phyloP scores from a whole-genome alignment of 2,113 vertebrate genomes.

The Ochotona princeps region DNA sequence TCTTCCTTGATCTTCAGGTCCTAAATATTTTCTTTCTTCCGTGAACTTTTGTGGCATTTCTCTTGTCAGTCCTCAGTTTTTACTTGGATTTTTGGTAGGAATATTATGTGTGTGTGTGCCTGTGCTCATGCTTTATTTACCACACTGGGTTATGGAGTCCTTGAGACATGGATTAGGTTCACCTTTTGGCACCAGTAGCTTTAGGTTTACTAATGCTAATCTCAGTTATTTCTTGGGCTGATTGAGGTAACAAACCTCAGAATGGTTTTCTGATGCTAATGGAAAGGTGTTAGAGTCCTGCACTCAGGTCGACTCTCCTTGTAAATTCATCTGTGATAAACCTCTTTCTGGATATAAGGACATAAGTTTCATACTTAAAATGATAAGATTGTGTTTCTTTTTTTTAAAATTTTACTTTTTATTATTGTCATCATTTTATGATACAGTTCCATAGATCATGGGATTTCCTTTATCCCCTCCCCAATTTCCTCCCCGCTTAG shows the following conservation, averaged over 20 bases:
- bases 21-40: not conserved
- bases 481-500: no score
- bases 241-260: no score
- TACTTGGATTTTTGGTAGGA: not conserved
- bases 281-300: no score
- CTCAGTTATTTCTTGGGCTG: no score
- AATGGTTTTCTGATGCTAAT: no score
- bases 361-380: constrained; percentile 47
- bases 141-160: not conserved
- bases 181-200: not conserved
- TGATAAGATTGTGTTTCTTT: not conserved
- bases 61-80: not conserved
- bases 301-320: not conserved
- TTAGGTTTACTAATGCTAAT: no score
- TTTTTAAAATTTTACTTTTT: no score
- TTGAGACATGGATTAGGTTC: not conserved
- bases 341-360: constrained; percentile 10
- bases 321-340: constrained; percentile 16
- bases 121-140: not conserved
- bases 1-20: not conserved
- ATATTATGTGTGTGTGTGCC: not conserved
- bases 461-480: no score
- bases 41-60: not conserved
- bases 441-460: no score
- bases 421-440: no score